phyloP scores from a whole-genome alignment of 2,888 invertebrate species.

The Acheta domesticus region DNA sequence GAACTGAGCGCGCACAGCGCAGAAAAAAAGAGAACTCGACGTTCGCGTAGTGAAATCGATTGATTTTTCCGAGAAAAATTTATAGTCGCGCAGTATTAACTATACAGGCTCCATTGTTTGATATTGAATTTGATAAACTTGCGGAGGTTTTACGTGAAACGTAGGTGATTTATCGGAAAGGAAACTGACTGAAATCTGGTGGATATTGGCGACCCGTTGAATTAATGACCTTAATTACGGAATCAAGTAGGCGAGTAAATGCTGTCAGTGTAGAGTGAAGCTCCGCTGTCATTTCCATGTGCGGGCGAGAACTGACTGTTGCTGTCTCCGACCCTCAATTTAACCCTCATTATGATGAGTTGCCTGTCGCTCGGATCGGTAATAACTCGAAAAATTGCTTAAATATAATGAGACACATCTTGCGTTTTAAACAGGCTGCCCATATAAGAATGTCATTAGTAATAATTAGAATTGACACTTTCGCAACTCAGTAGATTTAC shows the following conservation, averaged over 20 bases:
- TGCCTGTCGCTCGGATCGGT: not conserved
- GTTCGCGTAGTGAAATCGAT: conserved; percentile 6
- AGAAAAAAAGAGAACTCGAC: not conserved
- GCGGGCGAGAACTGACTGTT: not conserved
- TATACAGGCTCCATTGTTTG: conserved; percentile 9
- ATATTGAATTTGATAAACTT: conserved; percentile 18
- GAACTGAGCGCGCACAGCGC: not conserved
- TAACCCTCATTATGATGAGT: not conserved
- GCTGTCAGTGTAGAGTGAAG: not conserved
- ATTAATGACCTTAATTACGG: conserved; percentile 7
- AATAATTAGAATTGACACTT: too few relatives aligned
- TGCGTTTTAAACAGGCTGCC: too few relatives aligned
- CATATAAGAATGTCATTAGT: too few relatives aligned
- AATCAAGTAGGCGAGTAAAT: not conserved
- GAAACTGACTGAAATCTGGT: conserved; percentile 10
- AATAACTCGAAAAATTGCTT: not conserved
- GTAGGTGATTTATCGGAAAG: conserved; percentile 4
- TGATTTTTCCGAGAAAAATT: not conserved
- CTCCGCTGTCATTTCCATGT: not conserved
- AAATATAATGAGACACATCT: too few relatives aligned
- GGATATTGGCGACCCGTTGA: not conserved
- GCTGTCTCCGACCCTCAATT: not conserved
- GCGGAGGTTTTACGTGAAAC: conserved; percentile 18
- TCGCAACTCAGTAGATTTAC: too few relatives aligned
- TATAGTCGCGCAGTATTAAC: conserved; percentile 9